These are phyloP conservation scores for Muscicapa striata DNA, from an alignment of 2,797 vertebrate species.

Conservation along the genomic window DNA sequence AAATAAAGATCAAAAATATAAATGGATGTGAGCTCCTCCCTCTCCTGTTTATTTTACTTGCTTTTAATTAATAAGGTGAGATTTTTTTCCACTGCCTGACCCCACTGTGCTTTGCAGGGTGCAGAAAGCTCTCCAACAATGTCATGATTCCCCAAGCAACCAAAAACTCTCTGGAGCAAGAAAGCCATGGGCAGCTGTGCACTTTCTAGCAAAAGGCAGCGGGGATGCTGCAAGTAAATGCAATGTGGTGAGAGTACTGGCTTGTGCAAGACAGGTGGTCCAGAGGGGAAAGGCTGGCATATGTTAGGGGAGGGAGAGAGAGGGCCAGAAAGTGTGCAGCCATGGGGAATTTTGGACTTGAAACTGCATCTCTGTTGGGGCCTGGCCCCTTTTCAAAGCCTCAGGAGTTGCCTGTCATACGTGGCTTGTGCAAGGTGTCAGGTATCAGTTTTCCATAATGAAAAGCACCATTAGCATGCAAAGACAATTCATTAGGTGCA, in stretches of 20 bases:
- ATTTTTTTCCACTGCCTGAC: background rate
- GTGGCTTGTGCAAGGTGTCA: background rate
- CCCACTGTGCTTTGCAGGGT: background rate
- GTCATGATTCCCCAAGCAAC: background rate
- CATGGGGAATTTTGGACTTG: background rate
- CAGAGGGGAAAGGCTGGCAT: background rate
- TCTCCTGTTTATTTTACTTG: background rate
- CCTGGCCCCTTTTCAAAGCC: constrained; percentile 8
- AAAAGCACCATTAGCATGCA: constrained; percentile 32
- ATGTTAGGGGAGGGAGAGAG: background rate
- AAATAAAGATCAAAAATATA: background rate
- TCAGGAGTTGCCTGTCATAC: background rate
- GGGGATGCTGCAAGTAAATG: background rate
- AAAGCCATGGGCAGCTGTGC: background rate
- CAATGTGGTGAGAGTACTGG: background rate
- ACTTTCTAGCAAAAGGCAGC: background rate
- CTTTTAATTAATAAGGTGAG: background rate
- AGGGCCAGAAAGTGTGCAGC: background rate
- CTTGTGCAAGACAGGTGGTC: background rate
- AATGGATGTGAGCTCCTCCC: background rate
- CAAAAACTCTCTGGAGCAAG: background rate
- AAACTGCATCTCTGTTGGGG: background rate
- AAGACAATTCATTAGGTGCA: constrained; percentile 47
- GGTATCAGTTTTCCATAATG: background rate
- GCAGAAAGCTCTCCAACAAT: background rate